These are phyloP conservation scores for Ochropacha duplaris DNA, from an alignment of 2,888 invertebrate genomes.

Conservation along the genomic window DNA sequence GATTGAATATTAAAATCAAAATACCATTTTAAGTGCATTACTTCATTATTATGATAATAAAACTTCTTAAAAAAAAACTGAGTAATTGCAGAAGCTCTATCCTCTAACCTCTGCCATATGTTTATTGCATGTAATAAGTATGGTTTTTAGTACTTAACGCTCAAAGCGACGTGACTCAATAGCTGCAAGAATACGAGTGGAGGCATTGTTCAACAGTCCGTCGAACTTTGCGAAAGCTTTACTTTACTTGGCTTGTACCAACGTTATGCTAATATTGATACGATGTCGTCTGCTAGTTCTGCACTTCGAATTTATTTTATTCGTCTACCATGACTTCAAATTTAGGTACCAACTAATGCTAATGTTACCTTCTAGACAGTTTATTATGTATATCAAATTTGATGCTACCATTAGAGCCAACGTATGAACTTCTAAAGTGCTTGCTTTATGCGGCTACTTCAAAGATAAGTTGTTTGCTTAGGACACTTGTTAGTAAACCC, in stretches of 20 bases:
- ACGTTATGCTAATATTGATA: constrained; percentile 70
- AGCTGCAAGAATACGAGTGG: constrained; percentile 45
- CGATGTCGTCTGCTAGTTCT: constrained; percentile 58
- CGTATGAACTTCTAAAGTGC: constrained; percentile 25
- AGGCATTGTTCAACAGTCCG: constrained; percentile 66
- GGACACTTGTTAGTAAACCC: constrained; percentile 19
- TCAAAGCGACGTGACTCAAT: constrained; percentile 55
- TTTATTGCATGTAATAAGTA: constrained; percentile 18
- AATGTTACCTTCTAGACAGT: constrained; percentile 54
- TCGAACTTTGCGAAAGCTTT: constrained; percentile 64
- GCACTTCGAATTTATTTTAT: constrained; percentile 63
- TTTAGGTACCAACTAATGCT: constrained; percentile 51
- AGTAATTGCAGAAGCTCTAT: neutral
- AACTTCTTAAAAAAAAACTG: neutral
- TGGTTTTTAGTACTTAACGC: constrained; percentile 42
- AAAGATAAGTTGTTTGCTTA: constrained; percentile 50
- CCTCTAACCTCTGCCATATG: neutral
- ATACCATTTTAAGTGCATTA: too few species aligned
- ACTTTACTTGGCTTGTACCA: constrained; percentile 44
- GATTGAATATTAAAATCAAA: too few species aligned
- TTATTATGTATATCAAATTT: constrained; percentile 46
- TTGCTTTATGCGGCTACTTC: constrained; percentile 19
- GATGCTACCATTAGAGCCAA: constrained; percentile 33
- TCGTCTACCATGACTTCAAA: constrained; percentile 51
- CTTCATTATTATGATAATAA: neutral